These are phyloP conservation scores for Regulus satrapa DNA, from an alignment of 2,113 vertebrate species.

Conservation along the genomic window DNA sequence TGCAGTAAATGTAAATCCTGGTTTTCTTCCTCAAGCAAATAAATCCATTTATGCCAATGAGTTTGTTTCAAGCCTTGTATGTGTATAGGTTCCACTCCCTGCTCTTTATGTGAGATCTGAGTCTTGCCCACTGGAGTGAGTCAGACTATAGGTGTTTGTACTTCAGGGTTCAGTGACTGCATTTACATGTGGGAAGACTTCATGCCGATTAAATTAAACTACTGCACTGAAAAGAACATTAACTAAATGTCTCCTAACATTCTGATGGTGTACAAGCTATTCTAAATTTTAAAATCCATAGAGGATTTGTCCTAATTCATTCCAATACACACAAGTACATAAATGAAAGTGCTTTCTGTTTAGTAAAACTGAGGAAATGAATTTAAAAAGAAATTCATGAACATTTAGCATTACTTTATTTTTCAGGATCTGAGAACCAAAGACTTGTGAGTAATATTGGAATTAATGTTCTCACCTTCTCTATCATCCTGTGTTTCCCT, in stretches of 20 bases:
- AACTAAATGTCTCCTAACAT: neutral
- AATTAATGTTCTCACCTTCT: neutral
- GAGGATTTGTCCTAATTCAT: neutral
- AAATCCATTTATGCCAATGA: neutral
- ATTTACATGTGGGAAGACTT: constrained; percentile 8
- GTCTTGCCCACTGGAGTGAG: neutral
- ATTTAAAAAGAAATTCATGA: neutral
- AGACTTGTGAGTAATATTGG: neutral
- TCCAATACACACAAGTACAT: neutral
- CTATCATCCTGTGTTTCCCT: neutral
- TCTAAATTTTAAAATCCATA: neutral
- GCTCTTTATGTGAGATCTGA: neutral
- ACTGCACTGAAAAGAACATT: neutral
- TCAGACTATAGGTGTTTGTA: neutral
- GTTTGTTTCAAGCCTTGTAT: neutral
- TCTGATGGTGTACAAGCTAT: neutral
- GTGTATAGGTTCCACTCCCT: neutral
- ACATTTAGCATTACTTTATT: neutral
- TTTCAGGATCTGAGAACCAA: neutral
- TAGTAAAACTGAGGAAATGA: neutral
- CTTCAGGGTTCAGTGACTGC: constrained; percentile 15
- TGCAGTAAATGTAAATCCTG: neutral
- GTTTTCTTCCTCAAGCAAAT: neutral
- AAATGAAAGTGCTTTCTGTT: neutral
- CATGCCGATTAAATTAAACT: constrained; percentile 30